These are phyloP conservation scores for Taenaris catops DNA, from an alignment of 2,888 invertebrate genomes.

Conservation along the genomic window DNA sequence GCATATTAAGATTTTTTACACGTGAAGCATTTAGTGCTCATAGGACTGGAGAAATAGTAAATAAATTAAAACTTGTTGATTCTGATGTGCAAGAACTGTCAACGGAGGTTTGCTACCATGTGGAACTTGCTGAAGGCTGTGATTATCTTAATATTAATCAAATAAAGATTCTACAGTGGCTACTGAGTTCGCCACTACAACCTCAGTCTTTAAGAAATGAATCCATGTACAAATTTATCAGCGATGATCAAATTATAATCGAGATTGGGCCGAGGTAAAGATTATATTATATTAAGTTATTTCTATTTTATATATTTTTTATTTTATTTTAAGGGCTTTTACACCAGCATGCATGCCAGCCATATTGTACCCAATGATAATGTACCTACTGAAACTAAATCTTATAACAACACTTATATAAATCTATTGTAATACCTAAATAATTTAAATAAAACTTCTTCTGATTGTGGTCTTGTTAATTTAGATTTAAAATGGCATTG, in stretches of 20 bases:
- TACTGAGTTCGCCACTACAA: slow-evolving; percentile 86
- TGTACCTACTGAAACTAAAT: no score
- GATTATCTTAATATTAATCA: slow-evolving; percentile 79
- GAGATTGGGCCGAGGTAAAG: slow-evolving; percentile 96
- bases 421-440: no score
- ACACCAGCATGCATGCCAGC: no score
- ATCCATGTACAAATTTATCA: slow-evolving; percentile 63
- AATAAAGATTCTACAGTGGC: slow-evolving; percentile 85
- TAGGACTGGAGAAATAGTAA: slow-evolving; percentile 78
- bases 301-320: no score
- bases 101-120: slow-evolving; percentile 90
- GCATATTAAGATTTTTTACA: slow-evolving; percentile 81
- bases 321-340: no score
- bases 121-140: slow-evolving; percentile 79
- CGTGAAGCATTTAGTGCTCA: slow-evolving; percentile 81
- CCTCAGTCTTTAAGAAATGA: slow-evolving; percentile 77
- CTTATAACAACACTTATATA: no score
- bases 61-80: slow-evolving; percentile 71
- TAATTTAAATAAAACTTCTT: no score
- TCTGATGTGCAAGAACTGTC: slow-evolving; percentile 72
- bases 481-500: no score
- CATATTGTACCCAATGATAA: no score
- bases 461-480: no score
- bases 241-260: slow-evolving; percentile 75
- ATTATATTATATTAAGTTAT: no score